Evolutionary conservation across 2,113 vertebrate species (phyloP).

Genomic region (cattle (Bos taurus)): DNA sequence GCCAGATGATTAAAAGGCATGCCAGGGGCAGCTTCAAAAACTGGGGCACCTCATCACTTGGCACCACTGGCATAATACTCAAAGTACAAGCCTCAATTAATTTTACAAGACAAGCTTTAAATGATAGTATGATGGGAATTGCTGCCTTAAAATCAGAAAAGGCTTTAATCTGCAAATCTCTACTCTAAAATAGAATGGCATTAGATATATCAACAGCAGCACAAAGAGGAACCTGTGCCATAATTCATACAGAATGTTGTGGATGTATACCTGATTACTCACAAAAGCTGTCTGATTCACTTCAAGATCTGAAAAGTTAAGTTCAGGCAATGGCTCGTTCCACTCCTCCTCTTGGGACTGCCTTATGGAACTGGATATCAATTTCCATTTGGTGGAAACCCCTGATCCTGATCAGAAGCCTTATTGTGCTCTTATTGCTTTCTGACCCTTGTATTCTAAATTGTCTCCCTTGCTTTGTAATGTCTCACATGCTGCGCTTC

Average conservation of each 20-base stretch:
- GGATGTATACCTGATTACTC: not conserved
- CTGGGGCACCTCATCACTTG: not conserved
- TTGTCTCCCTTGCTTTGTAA: not conserved
- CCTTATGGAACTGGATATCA: not conserved
- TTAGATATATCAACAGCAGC: not conserved
- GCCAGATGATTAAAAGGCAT: not conserved
- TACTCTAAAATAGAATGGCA: not conserved
- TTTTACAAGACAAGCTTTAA: not conserved
- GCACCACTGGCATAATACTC: not conserved
- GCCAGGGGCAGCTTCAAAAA: not conserved
- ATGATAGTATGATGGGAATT: not conserved
- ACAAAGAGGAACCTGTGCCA: not conserved
- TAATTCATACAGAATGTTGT: not conserved
- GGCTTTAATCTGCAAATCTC: not conserved
- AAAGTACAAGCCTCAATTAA: not conserved
- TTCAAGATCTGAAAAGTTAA: not conserved
- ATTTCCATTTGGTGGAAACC: not conserved
- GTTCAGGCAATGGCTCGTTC: not conserved
- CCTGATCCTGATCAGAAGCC: not conserved
- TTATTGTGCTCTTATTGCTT: not conserved
- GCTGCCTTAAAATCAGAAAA: not conserved
- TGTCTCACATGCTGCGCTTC: not conserved
- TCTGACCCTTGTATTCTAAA: not conserved
- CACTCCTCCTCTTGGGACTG: not conserved
- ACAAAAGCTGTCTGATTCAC: not conserved